phyloP scores from a whole-genome alignment of 1,140 invertebrate genomes.

The Eulimnadia texana region DNA sequence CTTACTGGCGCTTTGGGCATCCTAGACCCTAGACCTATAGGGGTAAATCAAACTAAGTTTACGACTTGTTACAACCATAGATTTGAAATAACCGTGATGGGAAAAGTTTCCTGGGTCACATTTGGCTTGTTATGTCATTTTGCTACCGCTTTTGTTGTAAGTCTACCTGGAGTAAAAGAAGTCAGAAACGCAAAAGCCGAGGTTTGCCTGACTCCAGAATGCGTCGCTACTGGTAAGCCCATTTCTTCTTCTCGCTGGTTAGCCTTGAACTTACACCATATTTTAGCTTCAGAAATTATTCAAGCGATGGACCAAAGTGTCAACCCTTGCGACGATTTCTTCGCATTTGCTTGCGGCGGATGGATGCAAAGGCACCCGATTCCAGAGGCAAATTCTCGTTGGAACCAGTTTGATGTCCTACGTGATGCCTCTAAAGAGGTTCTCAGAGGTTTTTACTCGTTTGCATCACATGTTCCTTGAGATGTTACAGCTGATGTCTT shows the following conservation, averaged over 20 bases:
- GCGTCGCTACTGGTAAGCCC: slow-evolving; percentile 12
- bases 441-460: slow-evolving; percentile 25
- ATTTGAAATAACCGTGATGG: too few relatives aligned
- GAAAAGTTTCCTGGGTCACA: not conserved
- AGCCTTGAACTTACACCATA: not conserved
- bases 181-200: not conserved
- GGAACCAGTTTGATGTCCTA: slow-evolving; percentile 41
- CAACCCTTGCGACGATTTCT: slow-evolving; percentile 37
- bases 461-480: not conserved
- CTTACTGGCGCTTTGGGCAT: too few relatives aligned
- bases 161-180: not conserved
- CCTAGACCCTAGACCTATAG: too few relatives aligned
- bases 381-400: slow-evolving; percentile 46
- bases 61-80: too few relatives aligned
- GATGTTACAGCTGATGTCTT: too few relatives aligned
- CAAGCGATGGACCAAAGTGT: slow-evolving; percentile 27
- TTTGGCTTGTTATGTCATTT: not conserved
- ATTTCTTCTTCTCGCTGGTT: not conserved
- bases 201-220: slow-evolving; percentile 16
- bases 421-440: slow-evolving; percentile 27
- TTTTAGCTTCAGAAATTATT: slow-evolving; percentile 17
- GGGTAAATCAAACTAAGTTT: too few relatives aligned
- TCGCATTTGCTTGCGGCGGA: slow-evolving; percentile 40
- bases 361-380: slow-evolving; percentile 48
- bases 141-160: not conserved